These are phyloP conservation scores for Nannospalax galili DNA, from an alignment of 2,113 vertebrate species.

Conservation along the genomic window DNA sequence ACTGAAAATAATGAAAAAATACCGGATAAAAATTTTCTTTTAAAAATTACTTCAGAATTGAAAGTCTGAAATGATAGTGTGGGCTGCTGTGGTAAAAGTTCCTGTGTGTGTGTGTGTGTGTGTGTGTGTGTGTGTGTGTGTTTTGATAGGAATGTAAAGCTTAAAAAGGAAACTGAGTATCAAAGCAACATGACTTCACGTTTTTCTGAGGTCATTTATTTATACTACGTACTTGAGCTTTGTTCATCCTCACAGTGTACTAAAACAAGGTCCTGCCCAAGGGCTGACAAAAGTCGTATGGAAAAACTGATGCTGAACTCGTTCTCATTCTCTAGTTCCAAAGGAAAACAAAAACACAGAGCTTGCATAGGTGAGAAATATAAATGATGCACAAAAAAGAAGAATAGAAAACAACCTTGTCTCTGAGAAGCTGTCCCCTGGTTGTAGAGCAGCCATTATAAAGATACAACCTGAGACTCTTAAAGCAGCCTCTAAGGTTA, in stretches of 20 bases:
- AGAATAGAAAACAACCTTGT: not conserved
- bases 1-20: slow-evolving; percentile 68
- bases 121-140: not conserved
- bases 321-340: not conserved
- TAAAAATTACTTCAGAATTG: slow-evolving; percentile 36
- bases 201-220: slow-evolving; percentile 18
- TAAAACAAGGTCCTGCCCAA: not conserved
- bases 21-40: slow-evolving; percentile 37
- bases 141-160: not conserved
- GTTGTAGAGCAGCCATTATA: not conserved
- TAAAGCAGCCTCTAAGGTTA: not conserved
- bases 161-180: not conserved
- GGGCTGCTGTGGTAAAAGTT: not conserved
- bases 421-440: not conserved
- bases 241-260: not conserved
- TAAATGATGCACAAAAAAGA: not conserved
- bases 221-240: slow-evolving; percentile 11
- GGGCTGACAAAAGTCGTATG: not conserved
- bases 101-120: not conserved
- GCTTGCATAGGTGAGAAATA: not conserved
- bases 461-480: not conserved
- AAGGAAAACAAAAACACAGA: not conserved
- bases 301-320: not conserved
- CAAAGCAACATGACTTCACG: not conserved
- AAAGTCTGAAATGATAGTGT: slow-evolving; percentile 31